Evolutionary conservation across 2,888 invertebrate species (phyloP), one percentile per base, ranked within the genome.

Genomic region (Ceramica pisi): DNA sequence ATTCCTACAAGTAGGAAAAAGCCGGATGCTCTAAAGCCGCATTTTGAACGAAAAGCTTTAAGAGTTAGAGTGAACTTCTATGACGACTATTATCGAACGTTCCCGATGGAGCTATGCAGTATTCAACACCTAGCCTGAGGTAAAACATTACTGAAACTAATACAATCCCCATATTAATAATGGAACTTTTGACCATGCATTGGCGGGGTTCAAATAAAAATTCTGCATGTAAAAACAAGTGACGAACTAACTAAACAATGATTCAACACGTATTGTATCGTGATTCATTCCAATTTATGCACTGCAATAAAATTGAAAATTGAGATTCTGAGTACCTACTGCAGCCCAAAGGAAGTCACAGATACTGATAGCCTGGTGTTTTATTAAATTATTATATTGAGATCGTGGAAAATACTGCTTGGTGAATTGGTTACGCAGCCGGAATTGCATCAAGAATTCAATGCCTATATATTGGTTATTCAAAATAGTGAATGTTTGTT

Each of bases 1-100:
- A 89, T 91, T 86, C 81, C 82, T 85, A 86, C 79, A 80, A 86
- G 82, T 83, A 86, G 84, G 80, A 83, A 85, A 86, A 86, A 82
- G 83, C 71, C 78, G 75, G 68, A 80, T 78, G 70, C 86, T 75
- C 59, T 75, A 74, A 73, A 80, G 75, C 55, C 69, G 56, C 75
- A 57, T 78, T 83, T 71, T 46, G 65, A 23, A 67, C 41, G 56
- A 75, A 82, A 75, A 53, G 62, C 35, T 65, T 67, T 35, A 60
- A 73, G 80, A 73, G 57, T 53, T 71, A 73, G 46, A 81, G 80
- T 70, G 71, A 60, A 60, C 66, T 65, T 71, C 67, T 79, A 38
- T 56, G n/a, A 44, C 59, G 56, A n/a, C 59, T 48, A 48, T 56
- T 76, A 67, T 64, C 60, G n/a, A 67, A 57, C 55, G 41, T 44